Base-by-base conservation (phyloP, 2,888 invertebrate species). In the Orchestes rusci region DNA sequence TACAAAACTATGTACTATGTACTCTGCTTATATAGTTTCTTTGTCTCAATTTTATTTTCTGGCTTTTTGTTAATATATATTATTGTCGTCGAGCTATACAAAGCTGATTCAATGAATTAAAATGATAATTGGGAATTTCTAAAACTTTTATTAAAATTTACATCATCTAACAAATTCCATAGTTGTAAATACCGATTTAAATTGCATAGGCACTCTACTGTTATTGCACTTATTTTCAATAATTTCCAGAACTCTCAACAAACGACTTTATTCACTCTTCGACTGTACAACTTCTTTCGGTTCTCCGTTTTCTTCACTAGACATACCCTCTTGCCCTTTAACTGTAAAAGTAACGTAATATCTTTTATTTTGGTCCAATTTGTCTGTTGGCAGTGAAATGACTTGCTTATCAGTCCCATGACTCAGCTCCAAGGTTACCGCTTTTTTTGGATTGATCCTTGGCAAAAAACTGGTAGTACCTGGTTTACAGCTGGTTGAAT, bases 291-390 rank as follows among this genome's bases (percentile, higher is more conserved):
- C 54, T 36, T 59, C 58, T 13, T 27, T 27, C 15, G 41, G 45
- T 12, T 52, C 50, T 13, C 45, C 50, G 31, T 48, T 50, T 41
- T 55, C 60, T 15, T 50, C 60, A 40, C 55, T 58, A 3, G 58
- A 45, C 15, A 70, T 66, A 38, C 70, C 74, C 34, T 79, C 79
- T n/a, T 74, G 71, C 38, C 87, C 87, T 67, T 87, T 87, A 3
- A 93, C 89, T 19, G 91, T 91, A 64, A 93, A 91, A 37, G 91
- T 92, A 47, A 93, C 91, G 67, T 89, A 91, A 70, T 92, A 93
- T 62, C 88, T 77, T 69, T 91, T 92, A 64, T 85, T 88, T 63
- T 84, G 86, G 66, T 92, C 90, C 58, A 92, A 70, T 64, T 80
- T 82, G 61, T 91, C 88, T 15, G 90, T 83, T 39, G 92, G 92